Evolutionary conservation across 92 coral and sea anemone genomes (phyloP).

Genomic region (Meandrina meandrites): DNA sequence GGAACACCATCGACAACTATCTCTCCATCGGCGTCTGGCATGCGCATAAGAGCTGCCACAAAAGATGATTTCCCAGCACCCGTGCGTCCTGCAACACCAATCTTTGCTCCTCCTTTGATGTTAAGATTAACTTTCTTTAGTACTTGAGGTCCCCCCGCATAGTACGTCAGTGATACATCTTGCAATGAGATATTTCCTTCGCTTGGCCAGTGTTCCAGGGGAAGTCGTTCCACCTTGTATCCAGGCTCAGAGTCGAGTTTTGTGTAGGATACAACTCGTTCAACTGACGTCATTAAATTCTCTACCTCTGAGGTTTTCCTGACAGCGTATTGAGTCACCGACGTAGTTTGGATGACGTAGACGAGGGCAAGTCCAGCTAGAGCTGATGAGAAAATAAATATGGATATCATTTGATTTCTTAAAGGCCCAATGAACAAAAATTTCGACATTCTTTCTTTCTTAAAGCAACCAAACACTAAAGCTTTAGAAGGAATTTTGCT

Average conservation of each 20-base stretch:
- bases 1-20: background rate
- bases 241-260: background rate
- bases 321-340: no score
- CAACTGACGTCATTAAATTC: background rate
- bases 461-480: no score
- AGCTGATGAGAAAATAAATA: no score
- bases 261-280: background rate
- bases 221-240: background rate
- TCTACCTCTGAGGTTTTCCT: background rate
- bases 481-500: no score
- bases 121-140: background rate
- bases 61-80: background rate
- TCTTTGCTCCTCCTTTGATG: background rate
- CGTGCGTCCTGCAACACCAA: background rate
- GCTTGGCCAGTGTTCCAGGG: background rate
- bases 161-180: background rate
- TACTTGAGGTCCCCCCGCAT: background rate
- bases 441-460: no score
- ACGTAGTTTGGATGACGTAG: no score
- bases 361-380: no score
- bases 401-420: no score
- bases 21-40: background rate
- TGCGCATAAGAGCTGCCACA: background rate
- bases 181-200: background rate
- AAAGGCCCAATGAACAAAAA: no score